Percentiles rank a stretch among this genome's conserved stretches.
Conservation (phyloP, 1,140 invertebrate genomes). For the Delia radicum region DNA sequence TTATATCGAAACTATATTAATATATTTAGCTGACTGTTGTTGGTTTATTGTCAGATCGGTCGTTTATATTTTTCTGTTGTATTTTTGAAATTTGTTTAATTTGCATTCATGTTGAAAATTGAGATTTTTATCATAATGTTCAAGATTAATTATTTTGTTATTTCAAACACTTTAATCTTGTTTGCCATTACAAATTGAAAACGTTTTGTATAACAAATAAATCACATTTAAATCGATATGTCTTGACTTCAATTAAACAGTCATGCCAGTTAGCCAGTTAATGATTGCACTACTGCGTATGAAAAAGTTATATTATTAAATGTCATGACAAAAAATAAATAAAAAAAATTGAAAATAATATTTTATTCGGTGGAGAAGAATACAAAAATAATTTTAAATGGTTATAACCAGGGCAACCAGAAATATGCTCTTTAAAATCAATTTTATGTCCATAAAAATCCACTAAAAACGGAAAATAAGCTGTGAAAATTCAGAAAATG, state of each 20-base stretch:
- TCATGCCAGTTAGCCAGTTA: not conserved
- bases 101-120: slow-evolving; percentile 17
- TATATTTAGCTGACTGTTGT: too few species aligned
- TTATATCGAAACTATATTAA: too few species aligned
- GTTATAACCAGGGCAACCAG: too few species aligned
- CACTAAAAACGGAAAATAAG: too few species aligned
- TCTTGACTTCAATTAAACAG: not conserved
- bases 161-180: not conserved
- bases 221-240: slow-evolving; percentile 9
- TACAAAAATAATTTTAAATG: too few species aligned
- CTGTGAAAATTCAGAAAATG: too few species aligned
- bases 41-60: too few species aligned
- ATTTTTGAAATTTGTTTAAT: too few species aligned
- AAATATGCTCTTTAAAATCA: too few species aligned
- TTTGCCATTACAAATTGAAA: not conserved
- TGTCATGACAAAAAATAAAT: not conserved
- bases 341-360: not conserved
- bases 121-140: not conserved
- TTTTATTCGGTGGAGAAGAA: too few species aligned
- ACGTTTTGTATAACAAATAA: slow-evolving; percentile 17
- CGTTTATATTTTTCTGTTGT: not conserved
- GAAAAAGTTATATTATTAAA: not conserved
- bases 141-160: not conserved
- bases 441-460: too few species aligned
- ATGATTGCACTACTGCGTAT: not conserved